Evolutionary conservation across 2,113 vertebrate genomes (phyloP).

Genomic region (Carlito syrichta): DNA sequence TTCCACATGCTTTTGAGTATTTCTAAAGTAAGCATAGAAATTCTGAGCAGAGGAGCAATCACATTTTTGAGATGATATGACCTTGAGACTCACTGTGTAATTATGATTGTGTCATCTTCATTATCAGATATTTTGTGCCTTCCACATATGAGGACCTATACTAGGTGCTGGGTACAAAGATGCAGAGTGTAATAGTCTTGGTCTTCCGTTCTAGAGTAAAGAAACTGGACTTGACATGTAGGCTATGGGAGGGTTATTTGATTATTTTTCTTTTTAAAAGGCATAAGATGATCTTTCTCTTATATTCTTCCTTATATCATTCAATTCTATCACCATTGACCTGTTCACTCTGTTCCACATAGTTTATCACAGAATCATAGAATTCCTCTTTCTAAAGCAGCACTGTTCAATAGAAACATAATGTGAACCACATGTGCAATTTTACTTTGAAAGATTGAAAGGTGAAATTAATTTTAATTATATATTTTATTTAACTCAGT

Average conservation of each 20-base stretch:
- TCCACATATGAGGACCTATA: background rate
- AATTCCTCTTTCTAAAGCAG: background rate
- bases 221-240: background rate
- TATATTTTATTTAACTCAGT: background rate
- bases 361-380: background rate
- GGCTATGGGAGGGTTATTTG: background rate
- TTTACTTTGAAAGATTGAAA: background rate
- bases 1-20: background rate
- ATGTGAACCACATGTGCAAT: background rate
- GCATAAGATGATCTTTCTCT: background rate
- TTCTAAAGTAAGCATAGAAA: background rate
- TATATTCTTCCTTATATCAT: background rate
- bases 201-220: background rate
- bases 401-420: background rate
- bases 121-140: background rate
- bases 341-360: background rate
- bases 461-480: background rate
- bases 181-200: background rate
- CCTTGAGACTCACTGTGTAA: background rate
- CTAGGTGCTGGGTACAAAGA: background rate
- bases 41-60: background rate
- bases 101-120: background rate
- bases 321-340: background rate
- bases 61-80: background rate
- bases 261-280: background rate